These are phyloP conservation scores for Talpa occidentalis DNA, from an alignment of 2,113 vertebrate species.

Conservation along the genomic window DNA sequence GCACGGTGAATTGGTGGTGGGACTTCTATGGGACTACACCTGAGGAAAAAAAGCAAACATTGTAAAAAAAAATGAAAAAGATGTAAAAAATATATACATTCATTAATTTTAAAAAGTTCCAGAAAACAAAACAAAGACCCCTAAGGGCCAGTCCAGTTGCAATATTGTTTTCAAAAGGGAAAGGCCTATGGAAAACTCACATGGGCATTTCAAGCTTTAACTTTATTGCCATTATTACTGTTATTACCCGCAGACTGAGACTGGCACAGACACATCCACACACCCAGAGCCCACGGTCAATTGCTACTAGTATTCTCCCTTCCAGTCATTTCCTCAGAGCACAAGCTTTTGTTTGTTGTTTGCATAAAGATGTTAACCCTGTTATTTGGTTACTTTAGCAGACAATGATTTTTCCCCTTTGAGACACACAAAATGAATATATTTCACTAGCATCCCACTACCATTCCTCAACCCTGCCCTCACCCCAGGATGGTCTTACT, in stretches of 20 bases:
- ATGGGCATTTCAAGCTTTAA: no score
- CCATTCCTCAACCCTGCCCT: neutral
- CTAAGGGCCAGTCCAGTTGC: neutral
- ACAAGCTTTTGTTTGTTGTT: slow-evolving; percentile 45
- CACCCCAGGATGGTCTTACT: no score
- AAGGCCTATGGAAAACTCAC: neutral
- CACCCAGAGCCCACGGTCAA: neutral
- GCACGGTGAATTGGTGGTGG: no score
- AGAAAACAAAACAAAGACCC: no score
- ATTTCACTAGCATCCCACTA: neutral
- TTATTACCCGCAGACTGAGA: neutral
- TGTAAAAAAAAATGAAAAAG: no score
- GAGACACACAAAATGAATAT: neutral
- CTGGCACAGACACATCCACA: neutral
- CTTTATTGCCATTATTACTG: neutral
- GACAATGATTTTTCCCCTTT: neutral
- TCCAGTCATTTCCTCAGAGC: neutral
- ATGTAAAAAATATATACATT: no score
- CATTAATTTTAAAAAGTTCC: no score
- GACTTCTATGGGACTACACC: no score
- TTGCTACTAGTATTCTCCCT: neutral
- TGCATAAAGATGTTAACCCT: neutral
- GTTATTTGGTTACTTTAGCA: neutral
- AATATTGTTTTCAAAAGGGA: neutral
- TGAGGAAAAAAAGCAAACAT: no score